Evolutionary conservation across 2,113 vertebrate genomes (phyloP).

Genomic region (Notothenia coriiceps): DNA sequence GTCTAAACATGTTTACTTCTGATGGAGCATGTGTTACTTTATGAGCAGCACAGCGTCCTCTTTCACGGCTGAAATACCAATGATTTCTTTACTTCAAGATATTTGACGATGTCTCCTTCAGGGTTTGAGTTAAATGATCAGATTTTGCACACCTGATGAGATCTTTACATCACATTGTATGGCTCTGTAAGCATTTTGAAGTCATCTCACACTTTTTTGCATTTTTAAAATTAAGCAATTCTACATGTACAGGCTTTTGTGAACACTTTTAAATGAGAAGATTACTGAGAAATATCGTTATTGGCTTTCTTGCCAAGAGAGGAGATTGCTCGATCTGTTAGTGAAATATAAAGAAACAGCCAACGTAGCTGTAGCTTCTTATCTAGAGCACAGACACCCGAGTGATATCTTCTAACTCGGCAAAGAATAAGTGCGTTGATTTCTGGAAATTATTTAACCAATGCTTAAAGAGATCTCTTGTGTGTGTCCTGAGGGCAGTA

Average conservation of each 20-base stretch:
- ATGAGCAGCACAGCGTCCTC: neutral
- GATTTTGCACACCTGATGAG: slow-evolving; percentile 11
- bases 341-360: no score
- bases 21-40: neutral
- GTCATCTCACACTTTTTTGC: neutral
- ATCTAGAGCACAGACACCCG: neutral
- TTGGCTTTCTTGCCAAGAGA: neutral
- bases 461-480: no score
- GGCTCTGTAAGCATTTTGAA: neutral
- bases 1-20: neutral
- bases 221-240: neutral
- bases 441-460: neutral
- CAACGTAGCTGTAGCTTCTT: neutral
- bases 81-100: slow-evolving; percentile 6
- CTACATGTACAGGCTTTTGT: neutral
- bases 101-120: neutral
- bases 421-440: neutral
- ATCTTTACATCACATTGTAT: neutral
- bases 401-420: no score
- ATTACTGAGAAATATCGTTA: neutral
- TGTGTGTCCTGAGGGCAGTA: neutral
- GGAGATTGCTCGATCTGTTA: neutral
- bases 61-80: neutral
- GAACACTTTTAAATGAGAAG: neutral
- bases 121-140: neutral